A percentile compares a stretch with the other conserved stretches of the same genome.
These are phyloP conservation scores for Notechis scutatus DNA, from an alignment of 2,113 vertebrate genomes.

Conservation along the genomic window DNA sequence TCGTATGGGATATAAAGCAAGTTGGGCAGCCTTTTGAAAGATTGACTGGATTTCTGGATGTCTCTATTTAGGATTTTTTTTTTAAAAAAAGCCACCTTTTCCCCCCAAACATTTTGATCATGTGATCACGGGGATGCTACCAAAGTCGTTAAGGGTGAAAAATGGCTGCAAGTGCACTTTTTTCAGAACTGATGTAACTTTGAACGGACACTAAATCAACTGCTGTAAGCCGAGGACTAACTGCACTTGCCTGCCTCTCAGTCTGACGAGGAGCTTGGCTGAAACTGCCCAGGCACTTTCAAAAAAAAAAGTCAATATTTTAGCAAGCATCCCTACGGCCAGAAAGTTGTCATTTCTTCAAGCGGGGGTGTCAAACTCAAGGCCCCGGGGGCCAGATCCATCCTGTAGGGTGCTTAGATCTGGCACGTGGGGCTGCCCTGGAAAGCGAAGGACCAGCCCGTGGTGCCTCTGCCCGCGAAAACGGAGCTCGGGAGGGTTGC, in stretches of 20 bases:
- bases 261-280: not conserved
- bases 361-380: too few relatives aligned
- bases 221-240: too few relatives aligned
- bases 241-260: not conserved
- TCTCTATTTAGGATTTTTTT: not conserved
- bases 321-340: not conserved
- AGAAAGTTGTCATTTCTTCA: not conserved
- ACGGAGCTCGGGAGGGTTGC: too few relatives aligned
- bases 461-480: too few relatives aligned
- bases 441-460: too few relatives aligned
- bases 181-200: too few relatives aligned
- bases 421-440: fast-evolving
- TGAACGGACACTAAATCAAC: not conserved
- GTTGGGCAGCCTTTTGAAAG: not conserved
- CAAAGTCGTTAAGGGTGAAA: too few relatives aligned
- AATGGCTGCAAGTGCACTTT: too few relatives aligned
- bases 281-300: not conserved
- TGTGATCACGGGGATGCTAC: too few relatives aligned
- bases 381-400: fast-evolving
- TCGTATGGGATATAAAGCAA: not conserved
- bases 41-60: not conserved
- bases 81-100: not conserved
- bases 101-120: not conserved
- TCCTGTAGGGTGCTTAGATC: too few relatives aligned
- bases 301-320: not conserved